phyloP scores from a whole-genome alignment of 2,113 vertebrate species.

The Catharus minimus region DNA sequence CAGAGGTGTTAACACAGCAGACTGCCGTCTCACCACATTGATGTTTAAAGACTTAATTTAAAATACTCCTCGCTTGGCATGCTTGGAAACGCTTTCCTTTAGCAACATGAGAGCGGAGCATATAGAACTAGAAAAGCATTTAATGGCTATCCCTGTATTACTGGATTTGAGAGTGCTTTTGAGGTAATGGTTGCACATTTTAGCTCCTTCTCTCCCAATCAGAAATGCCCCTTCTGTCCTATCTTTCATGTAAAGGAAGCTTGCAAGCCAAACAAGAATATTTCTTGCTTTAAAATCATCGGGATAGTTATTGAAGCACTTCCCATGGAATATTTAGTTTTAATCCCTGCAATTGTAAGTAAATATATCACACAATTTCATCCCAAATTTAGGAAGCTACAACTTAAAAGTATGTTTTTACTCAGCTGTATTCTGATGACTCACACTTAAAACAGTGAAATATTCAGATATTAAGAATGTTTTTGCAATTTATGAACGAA shows the following conservation, averaged over 20 bases:
- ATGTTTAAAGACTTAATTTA: constrained; percentile 57
- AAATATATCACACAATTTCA: background rate
- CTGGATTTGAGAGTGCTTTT: background rate
- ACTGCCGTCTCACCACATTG: constrained; percentile 18
- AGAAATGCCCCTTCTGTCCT: background rate
- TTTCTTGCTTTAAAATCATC: background rate
- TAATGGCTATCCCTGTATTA: background rate
- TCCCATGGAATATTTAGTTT: background rate
- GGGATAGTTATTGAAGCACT: background rate
- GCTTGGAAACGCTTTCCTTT: constrained; percentile 27
- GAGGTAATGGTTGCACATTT: background rate
- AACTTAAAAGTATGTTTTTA: background rate
- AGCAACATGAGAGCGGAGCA: background rate
- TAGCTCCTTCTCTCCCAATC: background rate
- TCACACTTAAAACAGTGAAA: background rate
- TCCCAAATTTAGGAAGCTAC: background rate
- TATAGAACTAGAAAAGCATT: background rate
- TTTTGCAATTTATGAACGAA: background rate
- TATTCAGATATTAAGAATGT: background rate
- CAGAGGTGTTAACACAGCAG: constrained; percentile 46
- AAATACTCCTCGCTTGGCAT: background rate
- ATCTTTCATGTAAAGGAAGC: background rate
- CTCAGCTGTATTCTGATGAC: background rate
- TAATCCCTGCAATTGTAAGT: background rate
- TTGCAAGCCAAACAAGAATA: background rate